These are phyloP conservation scores for Clarias pachynema DNA, from an alignment of 2,797 vertebrate species.

Conservation along the genomic window DNA sequence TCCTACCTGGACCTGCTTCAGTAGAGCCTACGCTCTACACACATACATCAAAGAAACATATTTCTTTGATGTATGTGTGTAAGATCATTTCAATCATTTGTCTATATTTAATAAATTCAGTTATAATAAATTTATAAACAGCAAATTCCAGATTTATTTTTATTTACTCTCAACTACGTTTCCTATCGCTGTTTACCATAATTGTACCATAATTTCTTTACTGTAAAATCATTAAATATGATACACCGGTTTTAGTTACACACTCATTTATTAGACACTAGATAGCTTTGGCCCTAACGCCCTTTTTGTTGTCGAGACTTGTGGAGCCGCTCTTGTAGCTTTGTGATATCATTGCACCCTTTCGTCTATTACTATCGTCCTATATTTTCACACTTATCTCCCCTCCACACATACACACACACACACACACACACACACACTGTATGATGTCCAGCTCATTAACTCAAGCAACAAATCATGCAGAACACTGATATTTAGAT, in stretches of 20 bases:
- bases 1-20: neutral
- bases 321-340: slow-evolving; percentile 6
- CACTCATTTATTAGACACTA: neutral
- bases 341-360: neutral
- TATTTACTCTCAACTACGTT: neutral
- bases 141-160: neutral
- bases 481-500: slow-evolving; percentile 29
- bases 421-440: neutral
- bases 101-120: neutral
- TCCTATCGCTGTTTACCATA: neutral
- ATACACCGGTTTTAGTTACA: neutral
- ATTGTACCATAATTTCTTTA: neutral
- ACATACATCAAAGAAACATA: neutral
- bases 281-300: neutral
- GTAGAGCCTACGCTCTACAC: neutral
- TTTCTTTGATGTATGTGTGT: no score
- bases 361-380: neutral
- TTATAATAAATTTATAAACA: neutral
- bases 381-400: neutral
- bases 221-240: neutral
- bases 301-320: neutral
- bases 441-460: neutral
- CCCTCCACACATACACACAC: slow-evolving; percentile 24
- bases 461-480: slow-evolving; percentile 3
- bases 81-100: neutral